Conservation (phyloP, 2,888 invertebrate genomes). For the Pasiphila rectangulata region DNA sequence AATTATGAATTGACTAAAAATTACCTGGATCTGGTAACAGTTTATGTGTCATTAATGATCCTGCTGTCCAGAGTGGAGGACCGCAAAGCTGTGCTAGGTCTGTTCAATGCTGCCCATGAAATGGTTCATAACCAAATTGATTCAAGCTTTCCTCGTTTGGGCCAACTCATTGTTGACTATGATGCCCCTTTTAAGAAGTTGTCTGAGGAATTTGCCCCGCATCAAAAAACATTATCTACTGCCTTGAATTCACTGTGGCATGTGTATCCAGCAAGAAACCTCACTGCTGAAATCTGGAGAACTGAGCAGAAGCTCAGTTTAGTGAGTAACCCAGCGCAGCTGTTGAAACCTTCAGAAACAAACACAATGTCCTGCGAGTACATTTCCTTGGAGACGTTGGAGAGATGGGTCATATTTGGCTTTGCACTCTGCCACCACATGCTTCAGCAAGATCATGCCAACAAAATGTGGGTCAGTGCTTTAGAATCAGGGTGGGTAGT, state of each 20-base stretch:
- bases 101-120: slow-evolving; percentile 99
- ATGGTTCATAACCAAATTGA: slow-evolving; percentile 95
- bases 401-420: slow-evolving; percentile 98
- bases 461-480: slow-evolving; percentile 94
- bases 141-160: slow-evolving; percentile 95
- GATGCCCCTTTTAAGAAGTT: slow-evolving; percentile 97
- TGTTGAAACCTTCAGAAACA: slow-evolving; percentile 96
- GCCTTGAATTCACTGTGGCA: slow-evolving; percentile 93
- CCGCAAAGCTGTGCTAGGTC: slow-evolving; percentile 96
- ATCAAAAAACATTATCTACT: slow-evolving; percentile 91
- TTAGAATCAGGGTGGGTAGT: slow-evolving; percentile 97
- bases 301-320: slow-evolving; percentile 95
- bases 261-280: slow-evolving; percentile 93
- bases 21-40: slow-evolving; percentile 96
- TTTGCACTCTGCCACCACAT: slow-evolving; percentile 94
- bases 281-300: slow-evolving; percentile 96
- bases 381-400: slow-evolving; percentile 95
- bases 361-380: slow-evolving; percentile 99
- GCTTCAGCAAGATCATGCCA: slow-evolving; percentile 90
- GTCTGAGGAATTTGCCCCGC: slow-evolving; percentile 97
- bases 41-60: slow-evolving; percentile 97
- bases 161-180: slow-evolving; percentile 98
- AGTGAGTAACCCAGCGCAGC: slow-evolving; percentile 95
- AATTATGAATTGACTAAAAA: slow-evolving; percentile 98
- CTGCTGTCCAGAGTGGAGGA: slow-evolving; percentile 98